Percentiles rank a stretch among this genome's conserved stretches.
These are phyloP conservation scores for Drosophila cardini DNA, from an alignment of 1,140 invertebrate species.

Conservation along the genomic window DNA sequence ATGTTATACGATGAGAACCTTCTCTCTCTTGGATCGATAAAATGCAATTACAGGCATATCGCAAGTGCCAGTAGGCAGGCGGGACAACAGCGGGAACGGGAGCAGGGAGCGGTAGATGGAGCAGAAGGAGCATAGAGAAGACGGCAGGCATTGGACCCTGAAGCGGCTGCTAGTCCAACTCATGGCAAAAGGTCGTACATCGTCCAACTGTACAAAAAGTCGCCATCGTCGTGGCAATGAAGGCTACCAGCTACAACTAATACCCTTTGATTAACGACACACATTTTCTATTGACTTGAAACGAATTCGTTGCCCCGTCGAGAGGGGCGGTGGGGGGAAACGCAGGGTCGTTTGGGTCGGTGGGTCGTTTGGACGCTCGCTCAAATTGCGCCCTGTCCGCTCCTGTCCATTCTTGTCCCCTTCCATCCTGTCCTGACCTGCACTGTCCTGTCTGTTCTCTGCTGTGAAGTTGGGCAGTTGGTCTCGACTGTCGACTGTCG, in stretches of 20 bases:
- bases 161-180: constrained; percentile 50
- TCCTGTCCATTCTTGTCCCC: too few species aligned
- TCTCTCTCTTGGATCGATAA: constrained; percentile 73
- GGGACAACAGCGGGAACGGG: constrained; percentile 2
- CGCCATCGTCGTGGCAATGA: constrained; percentile 64
- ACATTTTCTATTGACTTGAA: constrained; percentile 80
- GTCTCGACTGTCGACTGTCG: constrained; percentile 26
- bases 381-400: too few species aligned
- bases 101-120: not conserved
- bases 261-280: constrained; percentile 83
- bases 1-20: constrained; percentile 36
- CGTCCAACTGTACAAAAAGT: constrained; percentile 76
- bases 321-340: not conserved
- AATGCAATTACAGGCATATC: constrained; percentile 83
- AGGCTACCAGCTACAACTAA: constrained; percentile 77
- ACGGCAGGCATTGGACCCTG: constrained; percentile 19
- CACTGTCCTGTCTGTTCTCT: too few species aligned
- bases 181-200: constrained; percentile 79
- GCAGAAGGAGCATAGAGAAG: constrained; percentile 2
- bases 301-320: constrained; percentile 26
- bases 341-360: not conserved
- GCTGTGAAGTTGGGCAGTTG: constrained; percentile 80
- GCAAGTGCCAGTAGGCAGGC: constrained; percentile 78
- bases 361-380: not conserved
- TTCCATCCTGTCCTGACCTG: too few species aligned